Base-by-base conservation (phyloP, 92 coral and sea anemone genomes). In the Epizoanthus stellaris region DNA sequence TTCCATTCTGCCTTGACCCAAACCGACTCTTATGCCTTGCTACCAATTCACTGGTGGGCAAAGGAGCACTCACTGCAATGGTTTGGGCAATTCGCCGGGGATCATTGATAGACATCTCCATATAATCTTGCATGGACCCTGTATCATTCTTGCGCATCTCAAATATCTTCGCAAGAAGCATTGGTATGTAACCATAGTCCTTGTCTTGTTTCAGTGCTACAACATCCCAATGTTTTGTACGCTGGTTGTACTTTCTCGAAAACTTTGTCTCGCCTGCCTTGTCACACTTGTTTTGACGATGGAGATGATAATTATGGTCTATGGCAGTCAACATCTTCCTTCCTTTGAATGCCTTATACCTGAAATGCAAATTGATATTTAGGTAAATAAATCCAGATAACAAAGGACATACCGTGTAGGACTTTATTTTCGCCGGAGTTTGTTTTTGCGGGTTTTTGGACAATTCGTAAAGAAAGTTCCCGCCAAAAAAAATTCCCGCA, bases 201-300 rank as follows among this genome's bases (percentile, higher is more conserved):
- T 82, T 82, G 62, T 67, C 54, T 3, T 11, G 49, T 36, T 82
- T 67, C 62, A 61, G 10, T 19, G 63, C 67, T 6, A 69, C 86
- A 21, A n/a, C 75, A 69, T 69, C 77, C 86, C 77, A 82, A 36
- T 69, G 86, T 36, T 82, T 82, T 19, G 86, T 43, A 21, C 69
- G 59, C 43, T 67, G 76, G 9, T 67, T 69, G 54, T 47, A 68
- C 3, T 25, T 67, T 71, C 76, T 52, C 30, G 5, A 2, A 75
- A 45, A 47, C 36, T 10, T 45, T 0, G 47, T 69, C 14, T 82
- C 47, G 21, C 86, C 86, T 82, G 65, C 45, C 45, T 67, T 58
- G 42, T 82, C 30, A 25, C 17, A 4, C 58, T 49, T 45, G 16
- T 3, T 9, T 19, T 47, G 39, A 14, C 86, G 67, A 69, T 82